phyloP scores from a whole-genome alignment of 2,113 vertebrate genomes.

The Cochlearius cochlearius region DNA sequence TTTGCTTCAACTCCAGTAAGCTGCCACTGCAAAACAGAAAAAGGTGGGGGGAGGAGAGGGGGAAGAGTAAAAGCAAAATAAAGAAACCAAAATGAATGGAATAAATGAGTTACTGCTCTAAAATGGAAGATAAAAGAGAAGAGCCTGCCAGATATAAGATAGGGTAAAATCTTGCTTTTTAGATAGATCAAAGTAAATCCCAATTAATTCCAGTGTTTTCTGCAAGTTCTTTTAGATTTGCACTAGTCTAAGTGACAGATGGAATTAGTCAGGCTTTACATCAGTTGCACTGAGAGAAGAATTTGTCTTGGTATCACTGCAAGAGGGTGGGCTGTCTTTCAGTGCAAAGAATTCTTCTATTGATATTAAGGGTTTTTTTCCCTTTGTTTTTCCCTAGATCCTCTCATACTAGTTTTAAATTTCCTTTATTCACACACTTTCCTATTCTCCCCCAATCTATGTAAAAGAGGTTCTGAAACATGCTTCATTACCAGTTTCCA shows the following conservation, averaged over 20 bases:
- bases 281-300: background rate
- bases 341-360: background rate
- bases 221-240: background rate
- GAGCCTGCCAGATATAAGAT: background rate
- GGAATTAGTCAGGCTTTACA: constrained; percentile 18
- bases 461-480: background rate
- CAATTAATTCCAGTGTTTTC: background rate
- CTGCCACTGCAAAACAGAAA: background rate
- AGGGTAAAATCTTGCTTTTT: background rate
- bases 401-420: background rate
- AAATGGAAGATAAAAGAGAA: background rate
- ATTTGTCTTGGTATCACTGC: background rate
- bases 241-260: background rate
- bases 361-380: accelerated
- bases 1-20: background rate
- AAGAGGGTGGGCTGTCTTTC: background rate
- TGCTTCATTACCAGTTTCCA: background rate
- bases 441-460: background rate
- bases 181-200: background rate
- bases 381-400: background rate
- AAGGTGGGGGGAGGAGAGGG: accelerated
- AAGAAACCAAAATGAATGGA: background rate
- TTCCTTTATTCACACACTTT: background rate
- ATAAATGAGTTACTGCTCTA: background rate
- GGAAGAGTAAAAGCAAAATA: background rate